phyloP scores from a whole-genome alignment of 92 coral and sea anemone species.

The Desmophyllum pertusum region DNA sequence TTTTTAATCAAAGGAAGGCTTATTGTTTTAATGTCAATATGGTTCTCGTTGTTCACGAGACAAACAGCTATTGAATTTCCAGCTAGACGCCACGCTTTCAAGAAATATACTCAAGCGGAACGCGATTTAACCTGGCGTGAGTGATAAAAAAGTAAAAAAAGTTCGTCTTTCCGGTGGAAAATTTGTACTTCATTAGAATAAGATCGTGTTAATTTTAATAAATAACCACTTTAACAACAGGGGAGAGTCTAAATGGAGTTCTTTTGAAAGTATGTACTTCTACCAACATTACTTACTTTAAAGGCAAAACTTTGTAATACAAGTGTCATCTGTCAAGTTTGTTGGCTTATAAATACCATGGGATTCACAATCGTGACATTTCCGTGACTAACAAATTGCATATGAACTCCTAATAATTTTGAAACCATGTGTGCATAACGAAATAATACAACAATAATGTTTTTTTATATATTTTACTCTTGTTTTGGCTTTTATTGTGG shows the following conservation, averaged over 20 bases:
- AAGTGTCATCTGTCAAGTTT: not conserved
- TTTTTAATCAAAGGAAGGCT: not conserved
- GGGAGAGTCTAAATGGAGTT: not conserved
- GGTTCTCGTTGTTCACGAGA: conserved; percentile 14
- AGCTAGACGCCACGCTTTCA: not conserved
- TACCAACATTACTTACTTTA: not conserved
- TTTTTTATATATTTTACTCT: not conserved
- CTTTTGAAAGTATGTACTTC: not conserved
- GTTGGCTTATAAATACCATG: not conserved
- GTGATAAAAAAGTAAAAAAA: not conserved
- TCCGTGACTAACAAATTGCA: not conserved
- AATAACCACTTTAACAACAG: not conserved
- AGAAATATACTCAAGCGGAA: conserved; percentile 3
- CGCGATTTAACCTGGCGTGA: not conserved
- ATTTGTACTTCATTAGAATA: not conserved
- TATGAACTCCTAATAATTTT: not conserved
- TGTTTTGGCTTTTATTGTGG: not conserved
- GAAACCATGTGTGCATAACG: not conserved
- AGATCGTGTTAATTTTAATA: not conserved
- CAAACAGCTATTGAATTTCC: conserved; percentile 36
- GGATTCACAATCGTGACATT: not conserved
- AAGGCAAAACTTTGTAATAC: not conserved
- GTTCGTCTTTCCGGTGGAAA: not conserved
- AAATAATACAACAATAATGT: no score
- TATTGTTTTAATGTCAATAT: conserved; percentile 27